phyloP scores from a whole-genome alignment of 1,140 invertebrate species.

The Drosophila malerkotliana region DNA sequence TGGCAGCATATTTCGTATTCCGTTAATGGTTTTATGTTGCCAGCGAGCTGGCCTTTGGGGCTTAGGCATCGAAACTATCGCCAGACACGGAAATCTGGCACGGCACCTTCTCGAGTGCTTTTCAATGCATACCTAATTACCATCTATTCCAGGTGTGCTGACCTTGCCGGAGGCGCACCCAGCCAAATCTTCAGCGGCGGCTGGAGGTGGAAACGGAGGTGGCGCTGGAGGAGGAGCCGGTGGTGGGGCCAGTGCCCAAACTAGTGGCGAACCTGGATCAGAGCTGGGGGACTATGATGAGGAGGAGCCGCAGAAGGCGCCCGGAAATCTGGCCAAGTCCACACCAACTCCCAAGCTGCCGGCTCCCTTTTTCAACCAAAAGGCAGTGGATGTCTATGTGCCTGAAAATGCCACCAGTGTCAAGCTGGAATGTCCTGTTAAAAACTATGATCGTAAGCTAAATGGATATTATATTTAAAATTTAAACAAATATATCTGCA shows the following conservation, averaged over 20 bases:
- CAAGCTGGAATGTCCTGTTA: constrained; percentile 63
- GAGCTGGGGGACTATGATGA: constrained; percentile 53
- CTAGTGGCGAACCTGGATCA: constrained; percentile 7
- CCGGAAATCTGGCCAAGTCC: constrained; percentile 58
- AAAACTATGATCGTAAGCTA: constrained; percentile 64
- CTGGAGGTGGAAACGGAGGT: constrained; percentile 24
- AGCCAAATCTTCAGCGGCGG: constrained; percentile 22
- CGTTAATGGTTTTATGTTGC: constrained; percentile 78
- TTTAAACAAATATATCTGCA: background rate
- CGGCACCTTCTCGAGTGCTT: constrained; percentile 43
- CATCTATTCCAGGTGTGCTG: constrained; percentile 51
- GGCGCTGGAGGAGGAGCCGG: constrained; percentile 10
- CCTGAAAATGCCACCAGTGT: constrained; percentile 31
- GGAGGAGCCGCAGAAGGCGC: constrained; percentile 43
- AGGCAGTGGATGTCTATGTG: constrained; percentile 42
- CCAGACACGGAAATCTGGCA: constrained; percentile 64
- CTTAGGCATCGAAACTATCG: constrained; percentile 39
- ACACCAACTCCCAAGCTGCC: constrained; percentile 28
- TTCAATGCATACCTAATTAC: constrained; percentile 75
- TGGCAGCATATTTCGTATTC: constrained; percentile 51
- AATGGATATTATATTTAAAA: background rate
- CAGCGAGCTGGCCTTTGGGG: constrained; percentile 12
- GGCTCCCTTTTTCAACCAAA: constrained; percentile 59
- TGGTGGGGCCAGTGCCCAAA: constrained; percentile 21
- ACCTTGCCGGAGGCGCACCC: constrained; percentile 64